phyloP scores from a whole-genome alignment of 2,797 vertebrate species.

The Hippoglossus hippoglossus region DNA sequence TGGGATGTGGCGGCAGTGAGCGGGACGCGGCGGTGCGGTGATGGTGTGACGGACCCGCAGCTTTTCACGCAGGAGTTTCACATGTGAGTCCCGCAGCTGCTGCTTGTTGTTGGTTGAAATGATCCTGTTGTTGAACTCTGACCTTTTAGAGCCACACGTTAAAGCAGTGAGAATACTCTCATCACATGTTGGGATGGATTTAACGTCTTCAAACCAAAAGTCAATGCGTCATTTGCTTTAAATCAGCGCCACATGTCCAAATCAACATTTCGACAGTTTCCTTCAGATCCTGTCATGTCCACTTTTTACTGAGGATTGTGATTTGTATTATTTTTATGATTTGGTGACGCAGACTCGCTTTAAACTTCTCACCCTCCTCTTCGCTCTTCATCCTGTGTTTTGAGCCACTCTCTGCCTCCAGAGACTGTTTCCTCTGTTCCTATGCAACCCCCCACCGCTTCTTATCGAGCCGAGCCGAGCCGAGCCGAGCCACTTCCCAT shows the following conservation, averaged over 20 bases:
- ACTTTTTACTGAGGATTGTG: too few species aligned
- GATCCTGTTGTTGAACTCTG: conserved; percentile 19
- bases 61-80: conserved; percentile 65
- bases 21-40: conserved; percentile 38
- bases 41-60: conserved; percentile 49
- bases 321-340: not conserved
- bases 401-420: conserved; percentile 30
- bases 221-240: too few species aligned
- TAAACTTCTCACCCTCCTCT: not conserved
- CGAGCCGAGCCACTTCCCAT: conserved; percentile 33
- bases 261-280: too few species aligned
- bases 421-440: conserved; percentile 51
- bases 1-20: conserved; percentile 39
- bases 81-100: conserved; percentile 56
- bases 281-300: too few species aligned
- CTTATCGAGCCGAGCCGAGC: conserved; percentile 15
- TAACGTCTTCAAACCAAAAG: too few species aligned
- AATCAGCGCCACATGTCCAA: too few species aligned
- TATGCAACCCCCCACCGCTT: conserved; percentile 46
- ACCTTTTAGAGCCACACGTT: conserved; percentile 23
- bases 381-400: conserved; percentile 9
- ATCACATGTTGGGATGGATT: too few species aligned
- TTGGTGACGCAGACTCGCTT: not conserved
- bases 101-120: not conserved
- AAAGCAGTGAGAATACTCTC: not conserved